These are phyloP conservation scores for Hapalemur alaotrensis DNA, from an alignment of 2,797 vertebrate species.

Conservation along the genomic window DNA sequence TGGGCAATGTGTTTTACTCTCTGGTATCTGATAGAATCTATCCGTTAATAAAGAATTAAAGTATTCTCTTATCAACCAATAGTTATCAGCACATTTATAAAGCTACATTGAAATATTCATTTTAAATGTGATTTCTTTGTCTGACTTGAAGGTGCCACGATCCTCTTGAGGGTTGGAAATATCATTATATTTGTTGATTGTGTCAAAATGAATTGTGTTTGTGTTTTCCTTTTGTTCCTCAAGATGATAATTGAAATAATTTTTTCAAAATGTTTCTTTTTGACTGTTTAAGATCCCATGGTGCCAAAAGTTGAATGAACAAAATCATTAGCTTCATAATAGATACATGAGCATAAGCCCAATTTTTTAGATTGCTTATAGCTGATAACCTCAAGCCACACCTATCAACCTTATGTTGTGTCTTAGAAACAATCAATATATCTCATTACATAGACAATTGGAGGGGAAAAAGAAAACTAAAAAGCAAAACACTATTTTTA, in stretches of 20 bases:
- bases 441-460: neutral
- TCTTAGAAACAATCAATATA: neutral
- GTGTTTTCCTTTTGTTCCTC: constrained; percentile 20
- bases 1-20: neutral
- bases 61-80: neutral
- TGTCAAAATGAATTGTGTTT: neutral
- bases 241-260: constrained; percentile 3
- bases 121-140: constrained; percentile 42
- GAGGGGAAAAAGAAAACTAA: neutral
- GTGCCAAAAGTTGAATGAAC: neutral
- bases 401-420: neutral
- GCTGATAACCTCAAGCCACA: neutral
- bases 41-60: neutral
- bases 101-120: neutral
- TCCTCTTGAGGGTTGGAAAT: neutral
- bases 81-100: neutral
- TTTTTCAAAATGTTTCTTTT: neutral
- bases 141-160: neutral
- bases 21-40: constrained; percentile 29
- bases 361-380: neutral
- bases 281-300: neutral
- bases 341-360: neutral
- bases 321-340: constrained; percentile 43
- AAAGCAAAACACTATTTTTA: neutral
- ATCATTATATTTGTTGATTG: neutral